phyloP scores from a whole-genome alignment of 2,888 invertebrate genomes.

The Zaprionus bogoriensis region DNA sequence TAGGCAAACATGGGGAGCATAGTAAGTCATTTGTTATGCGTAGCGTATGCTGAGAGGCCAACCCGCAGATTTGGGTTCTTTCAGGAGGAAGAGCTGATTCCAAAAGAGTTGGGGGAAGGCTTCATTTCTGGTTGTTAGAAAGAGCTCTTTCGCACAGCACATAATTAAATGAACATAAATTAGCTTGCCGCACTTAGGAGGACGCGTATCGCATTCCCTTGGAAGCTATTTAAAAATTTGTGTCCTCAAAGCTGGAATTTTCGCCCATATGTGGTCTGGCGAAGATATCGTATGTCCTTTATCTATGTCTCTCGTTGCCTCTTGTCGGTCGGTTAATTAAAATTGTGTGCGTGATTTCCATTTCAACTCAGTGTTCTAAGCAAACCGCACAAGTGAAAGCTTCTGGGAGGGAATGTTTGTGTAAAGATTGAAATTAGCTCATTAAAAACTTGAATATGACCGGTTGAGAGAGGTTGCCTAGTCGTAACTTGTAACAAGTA shows the following conservation, averaged over 20 bases:
- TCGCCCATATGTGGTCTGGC: constrained; percentile 3
- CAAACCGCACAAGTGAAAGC: neutral
- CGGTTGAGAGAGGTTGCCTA: neutral
- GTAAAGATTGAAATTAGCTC: neutral
- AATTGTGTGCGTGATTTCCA: constrained; percentile 26
- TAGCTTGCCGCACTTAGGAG: constrained; percentile 27
- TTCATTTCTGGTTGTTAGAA: neutral
- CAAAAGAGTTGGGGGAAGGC: neutral
- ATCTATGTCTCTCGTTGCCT: neutral
- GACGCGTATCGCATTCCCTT: constrained; percentile 10
- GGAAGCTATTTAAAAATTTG: constrained; percentile 31
- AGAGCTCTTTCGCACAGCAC: constrained; percentile 9
- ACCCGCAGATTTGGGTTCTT: constrained; percentile 10
- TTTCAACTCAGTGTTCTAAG: constrained; percentile 11
- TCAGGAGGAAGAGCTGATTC: neutral
- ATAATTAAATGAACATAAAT: constrained; percentile 45
- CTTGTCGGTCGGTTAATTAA: constrained; percentile 29
- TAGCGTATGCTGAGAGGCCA: neutral
- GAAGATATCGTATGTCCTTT: constrained; percentile 1
- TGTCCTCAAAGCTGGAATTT: constrained; percentile 1
- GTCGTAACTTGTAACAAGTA: neutral
- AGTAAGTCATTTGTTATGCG: constrained; percentile 16
- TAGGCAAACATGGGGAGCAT: neutral
- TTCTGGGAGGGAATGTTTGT: neutral
- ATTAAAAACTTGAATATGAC: constrained; percentile 1